A percentile compares a stretch with the other conserved stretches of the same genome.
These are phyloP conservation scores for Sciurus niger DNA, from an alignment of 2,113 vertebrate species.

Conservation along the genomic window DNA sequence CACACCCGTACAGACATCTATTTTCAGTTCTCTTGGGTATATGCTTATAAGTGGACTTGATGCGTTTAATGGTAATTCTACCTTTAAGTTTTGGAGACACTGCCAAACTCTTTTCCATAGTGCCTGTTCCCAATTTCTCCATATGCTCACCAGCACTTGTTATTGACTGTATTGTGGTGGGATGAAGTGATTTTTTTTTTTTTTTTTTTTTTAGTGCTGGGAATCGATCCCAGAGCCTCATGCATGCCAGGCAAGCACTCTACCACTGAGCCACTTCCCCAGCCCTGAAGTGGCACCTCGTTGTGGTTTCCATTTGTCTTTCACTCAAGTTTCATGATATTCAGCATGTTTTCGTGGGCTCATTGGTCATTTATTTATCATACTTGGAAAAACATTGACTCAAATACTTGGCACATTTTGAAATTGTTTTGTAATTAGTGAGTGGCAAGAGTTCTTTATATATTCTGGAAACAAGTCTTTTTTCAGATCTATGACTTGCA, in stretches of 20 bases:
- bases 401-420: conserved; percentile 26
- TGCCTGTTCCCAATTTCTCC: not conserved
- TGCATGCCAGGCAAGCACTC: no score
- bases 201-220: no score
- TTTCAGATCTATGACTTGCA: not conserved
- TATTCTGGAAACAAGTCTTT: not conserved
- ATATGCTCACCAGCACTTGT: not conserved
- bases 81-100: not conserved
- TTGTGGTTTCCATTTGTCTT: not conserved
- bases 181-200: no score
- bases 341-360: not conserved
- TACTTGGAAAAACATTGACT: not conserved
- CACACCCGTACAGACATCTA: no score
- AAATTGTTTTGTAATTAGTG: not conserved
- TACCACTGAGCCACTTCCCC: no score
- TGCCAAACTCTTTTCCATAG: not conserved
- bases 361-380: not conserved
- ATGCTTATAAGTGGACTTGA: not conserved
- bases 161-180: no score
- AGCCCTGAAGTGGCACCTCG: not conserved
- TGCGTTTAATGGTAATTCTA: not conserved
- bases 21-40: not conserved
- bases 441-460: not conserved
- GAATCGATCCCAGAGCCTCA: no score
- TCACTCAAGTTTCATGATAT: not conserved